Evolutionary conservation across 2,113 vertebrate genomes (phyloP), one percentile per base, ranked within the genome.

Genomic region (Psephotus haematonotus): DNA sequence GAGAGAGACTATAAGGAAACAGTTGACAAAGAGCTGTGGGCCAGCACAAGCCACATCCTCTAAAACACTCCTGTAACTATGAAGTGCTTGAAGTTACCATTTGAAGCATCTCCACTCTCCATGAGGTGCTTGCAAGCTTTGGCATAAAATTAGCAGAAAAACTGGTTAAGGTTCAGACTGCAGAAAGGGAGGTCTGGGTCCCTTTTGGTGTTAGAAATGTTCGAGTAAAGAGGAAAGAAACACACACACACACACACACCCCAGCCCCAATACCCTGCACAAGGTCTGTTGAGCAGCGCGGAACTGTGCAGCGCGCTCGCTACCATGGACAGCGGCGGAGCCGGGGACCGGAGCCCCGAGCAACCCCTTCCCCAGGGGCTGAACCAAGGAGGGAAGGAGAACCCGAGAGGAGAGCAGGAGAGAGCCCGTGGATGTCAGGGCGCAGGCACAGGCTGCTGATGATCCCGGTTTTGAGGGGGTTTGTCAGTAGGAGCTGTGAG

Each of bases 311-410:
- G 10, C 33, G 11, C 10, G 33, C 6, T 1, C 7, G 62, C 90
- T 95, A 96, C 93, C 96, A 93, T 95, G 94, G 94, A 93, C 95
- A 96, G 96, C 91, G 83, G 65, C 29, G 35, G 41, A 43, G 12
- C 3, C 10, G 43, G 13, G 7, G 13, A 3, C 37, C 23, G 1
- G 28, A 15, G 41, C 7, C 44, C 39, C 16, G 7, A 1, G 67
- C 37, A 2, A 28, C 23, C 9, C 65, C 16, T 18, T 57, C 7
- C 31, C 46, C 76, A 0, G 52, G 12, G 6, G 5, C 43, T 50
- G 57, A 35, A 10, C 9, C 57, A 16, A 59, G 22, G 57, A 35
- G 13, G 22, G 13, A 9, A 59, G 22, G 33, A 35, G 57, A 59
- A 59, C 57, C 4, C 1, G 18, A 4, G 79, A 23, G 72, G 35